Base-by-base conservation (phyloP, 2,113 vertebrate genomes). In the Siphamia tubifer region DNA sequence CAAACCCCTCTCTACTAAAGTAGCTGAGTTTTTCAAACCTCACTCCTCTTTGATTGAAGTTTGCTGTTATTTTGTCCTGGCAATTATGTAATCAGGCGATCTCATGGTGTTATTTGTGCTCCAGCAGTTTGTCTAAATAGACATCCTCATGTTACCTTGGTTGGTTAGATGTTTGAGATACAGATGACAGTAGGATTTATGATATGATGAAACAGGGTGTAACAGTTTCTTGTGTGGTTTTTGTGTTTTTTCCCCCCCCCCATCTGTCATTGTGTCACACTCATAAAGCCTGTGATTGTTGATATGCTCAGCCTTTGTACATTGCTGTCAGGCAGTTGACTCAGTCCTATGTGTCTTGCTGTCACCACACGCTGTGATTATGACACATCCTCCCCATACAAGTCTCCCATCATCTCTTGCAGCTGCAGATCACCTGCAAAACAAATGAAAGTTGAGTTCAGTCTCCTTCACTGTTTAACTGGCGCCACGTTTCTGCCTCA, bases 331-430 rank as follows among this genome's bases (percentile, higher is more conserved):
- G 20, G 55, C 63, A 44, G 42, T 61, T 66, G 49, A 75, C 61
- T 80, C 16, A 36, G 39, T 35, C 38, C 65, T 39, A 11, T n/a
- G 36, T 53, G 8, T 73, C 21, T 40, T 9, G 20, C 39, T 72
- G 36, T 60, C 65, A 21, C 31, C 55, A 43, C 74, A 69, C 12
- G 1, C 64, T 63, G 44, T 68, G 44, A 62, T 73, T 69, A 63
- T 78, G 65, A 84, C 74, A 78, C 60, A 61, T 64, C 55, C 20
- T 54, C 45, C 16, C 35, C 51, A 34, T 39, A 47, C 20, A n/a
- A 35, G 32, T 52, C 35, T 13, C 36, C 58, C 12, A 15, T 16
- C 35, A 36, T 35, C 28, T 38, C 11, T 20, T 56, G 13, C 5
- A 31, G 16, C 30, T 31, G 21, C 2, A 13, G 39, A 21, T 25